Evolutionary conservation across 2,888 invertebrate genomes (phyloP).

Genomic region (Cerastis leucographa): DNA sequence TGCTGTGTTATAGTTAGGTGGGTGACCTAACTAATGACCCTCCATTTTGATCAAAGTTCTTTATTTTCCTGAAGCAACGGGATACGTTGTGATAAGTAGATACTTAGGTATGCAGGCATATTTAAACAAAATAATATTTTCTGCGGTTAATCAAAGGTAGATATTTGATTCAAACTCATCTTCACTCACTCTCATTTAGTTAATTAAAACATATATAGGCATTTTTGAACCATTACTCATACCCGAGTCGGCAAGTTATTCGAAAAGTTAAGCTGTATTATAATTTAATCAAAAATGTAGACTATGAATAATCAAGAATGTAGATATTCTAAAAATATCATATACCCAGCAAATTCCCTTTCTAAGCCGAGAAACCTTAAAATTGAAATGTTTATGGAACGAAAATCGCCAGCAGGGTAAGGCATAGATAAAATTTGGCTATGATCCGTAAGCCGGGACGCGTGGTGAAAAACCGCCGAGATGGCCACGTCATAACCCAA

Average conservation of each 20-base stretch:
- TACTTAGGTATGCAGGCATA: not conserved
- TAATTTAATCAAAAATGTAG: too few relatives aligned
- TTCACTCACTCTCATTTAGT: too few relatives aligned
- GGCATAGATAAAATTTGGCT: conserved; percentile 50
- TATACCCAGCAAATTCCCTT: not conserved
- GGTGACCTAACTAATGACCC: not conserved
- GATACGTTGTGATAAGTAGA: not conserved
- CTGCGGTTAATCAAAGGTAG: not conserved
- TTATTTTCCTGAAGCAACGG: not conserved
- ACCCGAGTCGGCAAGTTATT: not conserved
- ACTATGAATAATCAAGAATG: not conserved
- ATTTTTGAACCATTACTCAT: not conserved
- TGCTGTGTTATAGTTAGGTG: not conserved
- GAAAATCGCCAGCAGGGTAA: conserved; percentile 27
- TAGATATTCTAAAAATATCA: not conserved
- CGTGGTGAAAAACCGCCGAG: conserved; percentile 67
- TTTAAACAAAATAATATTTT: not conserved
- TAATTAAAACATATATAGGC: not conserved
- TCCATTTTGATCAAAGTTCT: not conserved
- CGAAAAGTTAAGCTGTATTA: not conserved
- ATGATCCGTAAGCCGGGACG: conserved; percentile 43
- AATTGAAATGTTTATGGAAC: conserved; percentile 35
- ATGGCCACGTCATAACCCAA: conserved; percentile 65
- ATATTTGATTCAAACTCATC: not conserved
- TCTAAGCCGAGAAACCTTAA: conserved; percentile 12